Conservation (phyloP, 2,888 invertebrate genomes). For the Venustoraphidia nigricollis region DNA sequence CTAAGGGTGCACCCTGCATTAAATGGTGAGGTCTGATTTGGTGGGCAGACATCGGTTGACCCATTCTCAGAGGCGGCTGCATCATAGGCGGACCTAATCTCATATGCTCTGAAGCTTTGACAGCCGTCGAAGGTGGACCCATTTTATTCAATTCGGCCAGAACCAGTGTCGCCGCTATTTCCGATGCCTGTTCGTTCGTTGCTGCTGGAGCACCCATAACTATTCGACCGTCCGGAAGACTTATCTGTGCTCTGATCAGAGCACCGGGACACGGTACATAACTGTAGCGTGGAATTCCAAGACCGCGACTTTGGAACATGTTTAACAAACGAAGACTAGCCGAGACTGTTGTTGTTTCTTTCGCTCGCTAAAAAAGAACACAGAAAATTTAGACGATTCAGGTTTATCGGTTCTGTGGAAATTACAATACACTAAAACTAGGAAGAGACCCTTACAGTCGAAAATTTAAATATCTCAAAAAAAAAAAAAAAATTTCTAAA, state of each 20-base stretch:
- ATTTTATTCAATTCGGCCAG: constrained; percentile 11
- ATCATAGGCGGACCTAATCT: background rate
- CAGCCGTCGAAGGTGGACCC: constrained; percentile 9
- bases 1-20: too few relatives aligned
- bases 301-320: constrained; percentile 27
- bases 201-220: constrained; percentile 30
- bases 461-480: too few relatives aligned
- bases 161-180: constrained; percentile 27
- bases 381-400: constrained; percentile 12
- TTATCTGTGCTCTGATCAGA: constrained; percentile 27
- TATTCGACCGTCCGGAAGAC: constrained; percentile 28
- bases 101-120: constrained; percentile 1
- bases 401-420: too few relatives aligned
- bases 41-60: too few relatives aligned
- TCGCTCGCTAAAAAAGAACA: constrained; percentile 20
- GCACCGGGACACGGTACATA: constrained; percentile 23
- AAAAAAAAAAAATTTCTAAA: too few relatives aligned
- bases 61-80: too few relatives aligned
- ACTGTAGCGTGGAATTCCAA: constrained; percentile 30
- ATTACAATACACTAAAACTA: too few relatives aligned
- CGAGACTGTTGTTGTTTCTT: constrained; percentile 12
- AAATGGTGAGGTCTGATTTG: too few relatives aligned
- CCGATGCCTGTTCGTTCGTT: constrained; percentile 31
- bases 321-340: constrained; percentile 25
- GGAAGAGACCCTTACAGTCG: too few relatives aligned